Percentiles rank a stretch among this genome's conserved stretches.
Evolutionary conservation across 2,888 invertebrate species (phyloP).

Genomic region (Aspidiotus destructor): DNA sequence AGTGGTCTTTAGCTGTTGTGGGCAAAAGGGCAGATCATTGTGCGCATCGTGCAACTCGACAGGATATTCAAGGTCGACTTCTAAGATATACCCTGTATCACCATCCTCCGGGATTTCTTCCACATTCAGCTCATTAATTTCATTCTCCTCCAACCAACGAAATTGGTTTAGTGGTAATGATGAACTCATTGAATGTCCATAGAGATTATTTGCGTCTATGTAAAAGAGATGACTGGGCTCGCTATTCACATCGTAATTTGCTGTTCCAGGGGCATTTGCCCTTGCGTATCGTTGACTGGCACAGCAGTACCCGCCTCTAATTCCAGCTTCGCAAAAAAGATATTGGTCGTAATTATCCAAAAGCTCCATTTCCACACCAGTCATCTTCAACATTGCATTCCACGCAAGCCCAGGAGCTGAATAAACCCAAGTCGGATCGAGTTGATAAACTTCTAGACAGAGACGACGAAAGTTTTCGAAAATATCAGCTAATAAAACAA

Average conservation of each 20-base stretch:
- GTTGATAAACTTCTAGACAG: slow-evolving; percentile 9
- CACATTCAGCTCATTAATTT: slow-evolving; percentile 15
- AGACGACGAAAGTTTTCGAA: slow-evolving; percentile 11
- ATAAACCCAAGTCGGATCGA: slow-evolving; percentile 19
- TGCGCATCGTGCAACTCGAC: slow-evolving; percentile 39
- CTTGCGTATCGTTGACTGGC: neutral
- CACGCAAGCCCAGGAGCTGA: slow-evolving; percentile 6
- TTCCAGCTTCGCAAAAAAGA: slow-evolving; percentile 6
- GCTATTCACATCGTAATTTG: too few species aligned
- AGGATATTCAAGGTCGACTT: slow-evolving; percentile 39
- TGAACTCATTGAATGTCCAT: slow-evolving; percentile 22
- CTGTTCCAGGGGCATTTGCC: too few species aligned
- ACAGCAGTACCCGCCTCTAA: neutral
- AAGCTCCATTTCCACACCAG: slow-evolving; percentile 10
- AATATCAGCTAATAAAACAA: slow-evolving; percentile 8
- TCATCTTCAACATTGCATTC: slow-evolving; percentile 6
- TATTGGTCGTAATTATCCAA: slow-evolving; percentile 3
- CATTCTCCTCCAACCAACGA: slow-evolving; percentile 7
- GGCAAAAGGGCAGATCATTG: slow-evolving; percentile 40
- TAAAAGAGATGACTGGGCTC: too few species aligned
- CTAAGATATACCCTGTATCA: slow-evolving; percentile 39
- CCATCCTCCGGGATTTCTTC: slow-evolving; percentile 11
- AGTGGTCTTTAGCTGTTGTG: slow-evolving; percentile 37
- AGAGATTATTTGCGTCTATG: slow-evolving; percentile 27
- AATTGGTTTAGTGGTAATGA: slow-evolving; percentile 8